These are phyloP conservation scores for Pteropus alecto DNA, from an alignment of 2,113 vertebrate genomes.

Conservation along the genomic window DNA sequence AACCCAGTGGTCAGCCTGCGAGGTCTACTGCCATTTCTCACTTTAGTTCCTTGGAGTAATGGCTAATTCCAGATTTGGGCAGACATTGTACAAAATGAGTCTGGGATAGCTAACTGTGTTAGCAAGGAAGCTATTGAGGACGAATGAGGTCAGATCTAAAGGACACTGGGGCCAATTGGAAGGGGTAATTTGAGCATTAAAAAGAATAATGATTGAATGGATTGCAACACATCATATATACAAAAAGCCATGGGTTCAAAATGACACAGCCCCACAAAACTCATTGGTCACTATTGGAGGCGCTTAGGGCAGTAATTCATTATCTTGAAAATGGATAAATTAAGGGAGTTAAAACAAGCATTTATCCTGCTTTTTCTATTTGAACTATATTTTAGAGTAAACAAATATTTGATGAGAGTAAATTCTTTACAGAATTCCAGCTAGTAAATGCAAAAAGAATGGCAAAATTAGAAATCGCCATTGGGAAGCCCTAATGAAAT, in stretches of 20 bases:
- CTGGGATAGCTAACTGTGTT: neutral
- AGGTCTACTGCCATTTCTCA: neutral
- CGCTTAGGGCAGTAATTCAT: neutral
- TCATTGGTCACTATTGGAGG: neutral
- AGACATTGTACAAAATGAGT: neutral
- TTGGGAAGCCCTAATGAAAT: neutral
- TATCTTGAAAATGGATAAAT: neutral
- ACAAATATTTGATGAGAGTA: neutral
- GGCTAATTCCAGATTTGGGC: neutral
- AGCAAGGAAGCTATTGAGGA: neutral
- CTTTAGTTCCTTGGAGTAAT: neutral
- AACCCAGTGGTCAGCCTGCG: neutral
- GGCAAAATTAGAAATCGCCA: neutral
- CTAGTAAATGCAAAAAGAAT: neutral
- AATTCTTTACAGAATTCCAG: neutral
- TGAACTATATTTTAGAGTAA: neutral
- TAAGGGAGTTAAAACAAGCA: neutral
- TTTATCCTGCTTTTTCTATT: neutral
- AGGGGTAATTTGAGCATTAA: neutral
- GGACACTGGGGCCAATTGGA: neutral
- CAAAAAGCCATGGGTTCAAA: neutral
- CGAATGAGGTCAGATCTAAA: neutral
- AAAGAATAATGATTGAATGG: neutral
- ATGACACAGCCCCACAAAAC: neutral
- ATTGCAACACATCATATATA: neutral